Evolutionary conservation across 2,113 vertebrate genomes (phyloP), one percentile per base, ranked within the genome.

Genomic region (Channa argus): DNA sequence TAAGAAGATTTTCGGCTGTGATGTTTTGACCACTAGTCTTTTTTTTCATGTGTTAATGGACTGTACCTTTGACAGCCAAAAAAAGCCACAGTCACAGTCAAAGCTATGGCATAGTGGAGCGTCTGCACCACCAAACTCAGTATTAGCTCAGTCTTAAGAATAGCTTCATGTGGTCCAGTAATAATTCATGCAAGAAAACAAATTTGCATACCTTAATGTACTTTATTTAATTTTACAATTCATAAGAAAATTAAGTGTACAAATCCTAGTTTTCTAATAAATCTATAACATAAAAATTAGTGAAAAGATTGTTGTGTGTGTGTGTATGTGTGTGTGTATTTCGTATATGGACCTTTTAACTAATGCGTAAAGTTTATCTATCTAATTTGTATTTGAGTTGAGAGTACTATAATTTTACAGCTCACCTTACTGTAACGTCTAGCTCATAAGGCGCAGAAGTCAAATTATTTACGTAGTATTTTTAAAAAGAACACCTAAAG

Each of bases 131-230:
- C 12, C 63, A 74, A 9, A 24, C 24, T 36, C 33, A 24, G 52
- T 8, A 43, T 69, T 65, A 60, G 65, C 50, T 70, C 44, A 69
- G 43, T 49, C 15, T 64, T 46, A 39, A 47, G 51, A 77, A 74
- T 58, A 77, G 83, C n/a, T 53, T 36, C 36, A 62, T 65, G 69
- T 50, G 36, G 7, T 47, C 14, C 56, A 54, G 63, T 39, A 47
- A 59, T 63, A 49, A 24, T 12, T 14, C n/a, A 41, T 15, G 13
- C 11, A 55, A 2, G 0, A 6, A n/a, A 68, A 55, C 45, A 62
- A 41, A 78, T 62, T 14, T 11, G 7, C n/a, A 62, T 2, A 5
- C 0, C 2, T n/a, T 11, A n/a, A 33, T 1, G 6, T 41, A 24
- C 63, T 59, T 36, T 50, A 1, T 49, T 11, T 9, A 14, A 3